Conservation (phyloP, 2,797 vertebrate species). For the Amphiprion clarkii region DNA sequence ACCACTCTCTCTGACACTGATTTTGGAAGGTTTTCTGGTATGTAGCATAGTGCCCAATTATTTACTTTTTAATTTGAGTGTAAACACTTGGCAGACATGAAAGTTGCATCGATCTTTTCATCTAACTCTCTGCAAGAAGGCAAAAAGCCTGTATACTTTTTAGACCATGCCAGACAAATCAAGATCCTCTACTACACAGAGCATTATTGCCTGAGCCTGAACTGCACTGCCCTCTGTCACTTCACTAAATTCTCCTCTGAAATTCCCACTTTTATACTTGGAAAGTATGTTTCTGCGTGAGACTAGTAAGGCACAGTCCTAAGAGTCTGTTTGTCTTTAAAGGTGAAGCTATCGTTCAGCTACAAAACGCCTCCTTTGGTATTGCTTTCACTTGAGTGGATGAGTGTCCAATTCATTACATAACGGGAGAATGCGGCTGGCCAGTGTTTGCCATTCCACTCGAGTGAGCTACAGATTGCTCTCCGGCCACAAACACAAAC, state of each 20-base stretch:
- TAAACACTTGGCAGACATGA: not conserved
- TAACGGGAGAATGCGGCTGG: slow-evolving; percentile 43
- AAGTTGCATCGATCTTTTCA: slow-evolving; percentile 6
- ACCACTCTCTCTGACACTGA: no score
- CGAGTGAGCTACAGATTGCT: slow-evolving; percentile 29
- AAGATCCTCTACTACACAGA: slow-evolving; percentile 7
- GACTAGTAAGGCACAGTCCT: slow-evolving; percentile 66
- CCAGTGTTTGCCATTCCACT: slow-evolving; percentile 67
- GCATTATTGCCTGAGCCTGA: slow-evolving; percentile 17
- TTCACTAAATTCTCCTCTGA: slow-evolving; percentile 24
- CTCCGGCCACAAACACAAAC: slow-evolving; percentile 20
- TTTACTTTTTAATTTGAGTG: no score
- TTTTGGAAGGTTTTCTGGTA: no score
- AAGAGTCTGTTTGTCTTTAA: slow-evolving; percentile 72
- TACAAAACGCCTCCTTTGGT: slow-evolving; percentile 37
- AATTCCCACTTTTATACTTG: slow-evolving; percentile 32
- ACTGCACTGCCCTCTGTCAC: slow-evolving; percentile 15
- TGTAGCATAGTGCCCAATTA: no score
- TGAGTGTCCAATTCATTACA: slow-evolving; percentile 48
- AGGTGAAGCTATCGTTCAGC: slow-evolving; percentile 34
- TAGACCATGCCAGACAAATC: slow-evolving; percentile 14
- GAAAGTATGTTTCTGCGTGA: slow-evolving; percentile 39
- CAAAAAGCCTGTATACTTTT: slow-evolving; percentile 5
- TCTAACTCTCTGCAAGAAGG: not conserved
- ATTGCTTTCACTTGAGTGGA: slow-evolving; percentile 37